Percentiles rank a stretch among this genome's conserved stretches.
phyloP scores from a whole-genome alignment of 2,797 vertebrate genomes.

The Periparus ater region DNA sequence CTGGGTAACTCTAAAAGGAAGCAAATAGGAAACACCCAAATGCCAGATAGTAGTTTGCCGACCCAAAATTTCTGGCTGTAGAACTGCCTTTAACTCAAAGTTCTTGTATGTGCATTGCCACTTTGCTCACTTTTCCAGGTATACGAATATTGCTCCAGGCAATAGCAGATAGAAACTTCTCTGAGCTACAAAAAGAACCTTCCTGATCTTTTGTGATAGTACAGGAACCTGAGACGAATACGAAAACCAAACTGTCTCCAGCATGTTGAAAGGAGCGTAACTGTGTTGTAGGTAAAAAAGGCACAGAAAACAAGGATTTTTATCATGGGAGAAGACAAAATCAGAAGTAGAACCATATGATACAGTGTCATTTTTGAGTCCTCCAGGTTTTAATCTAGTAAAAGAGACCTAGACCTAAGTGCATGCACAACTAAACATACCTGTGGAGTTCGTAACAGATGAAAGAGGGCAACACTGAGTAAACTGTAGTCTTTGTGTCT shows the following conservation, averaged over 20 bases:
- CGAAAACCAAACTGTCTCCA: background rate
- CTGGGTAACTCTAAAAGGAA: background rate
- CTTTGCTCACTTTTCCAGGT: background rate
- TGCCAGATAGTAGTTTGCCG: background rate
- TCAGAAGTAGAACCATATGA: background rate
- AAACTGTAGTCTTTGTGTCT: background rate
- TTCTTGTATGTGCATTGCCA: background rate
- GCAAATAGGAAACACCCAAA: background rate
- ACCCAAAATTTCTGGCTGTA: background rate
- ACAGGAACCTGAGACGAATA: background rate
- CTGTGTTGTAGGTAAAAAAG: background rate
- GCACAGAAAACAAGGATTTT: background rate
- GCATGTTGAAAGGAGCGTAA: background rate
- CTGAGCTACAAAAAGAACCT: background rate
- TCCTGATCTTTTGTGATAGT: background rate
- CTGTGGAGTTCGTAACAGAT: background rate
- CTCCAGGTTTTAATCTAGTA: background rate
- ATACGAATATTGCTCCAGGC: background rate
- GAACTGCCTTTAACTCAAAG: background rate
- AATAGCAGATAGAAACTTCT: background rate
- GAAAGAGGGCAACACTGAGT: background rate
- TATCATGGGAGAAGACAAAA: background rate
- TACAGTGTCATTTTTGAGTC: background rate
- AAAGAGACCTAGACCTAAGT: background rate
- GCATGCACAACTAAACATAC: background rate